phyloP scores from a whole-genome alignment of 2,797 vertebrate species.

The Euthynnus affinis region DNA sequence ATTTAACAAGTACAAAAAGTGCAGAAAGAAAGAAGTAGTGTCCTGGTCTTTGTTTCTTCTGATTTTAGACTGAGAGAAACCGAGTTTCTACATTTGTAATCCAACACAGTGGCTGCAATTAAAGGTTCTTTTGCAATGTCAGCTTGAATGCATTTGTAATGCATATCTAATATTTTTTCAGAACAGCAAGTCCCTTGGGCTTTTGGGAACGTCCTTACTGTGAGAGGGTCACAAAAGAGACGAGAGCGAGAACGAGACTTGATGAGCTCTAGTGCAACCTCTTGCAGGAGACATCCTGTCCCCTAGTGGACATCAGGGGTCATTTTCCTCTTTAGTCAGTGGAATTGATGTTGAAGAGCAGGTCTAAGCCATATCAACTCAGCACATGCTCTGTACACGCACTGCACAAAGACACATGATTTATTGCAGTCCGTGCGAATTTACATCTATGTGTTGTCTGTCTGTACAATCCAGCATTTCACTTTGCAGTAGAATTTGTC shows the following conservation, averaged over 20 bases:
- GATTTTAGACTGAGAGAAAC: background rate
- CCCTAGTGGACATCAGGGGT: constrained; percentile 74
- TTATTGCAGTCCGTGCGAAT: constrained; percentile 48
- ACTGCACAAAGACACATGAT: constrained; percentile 27
- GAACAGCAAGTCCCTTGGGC: constrained; percentile 65
- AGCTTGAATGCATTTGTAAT: constrained; percentile 65
- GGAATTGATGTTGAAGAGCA: constrained; percentile 7
- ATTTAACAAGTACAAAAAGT: background rate
- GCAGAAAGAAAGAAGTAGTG: background rate
- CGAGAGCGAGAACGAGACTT: constrained; percentile 4
- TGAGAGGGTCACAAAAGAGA: constrained; percentile 39
- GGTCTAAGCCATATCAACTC: constrained; percentile 37
- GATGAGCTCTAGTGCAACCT: constrained; percentile 55
- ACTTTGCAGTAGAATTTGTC: constrained; percentile 56
- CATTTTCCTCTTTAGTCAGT: constrained; percentile 25
- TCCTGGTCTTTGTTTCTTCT: background rate
- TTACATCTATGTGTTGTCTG: constrained; percentile 50
- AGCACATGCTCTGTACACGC: constrained; percentile 24
- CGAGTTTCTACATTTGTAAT: constrained; percentile 48
- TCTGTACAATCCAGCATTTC: constrained; percentile 54
- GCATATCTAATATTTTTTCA: constrained; percentile 61
- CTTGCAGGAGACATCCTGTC: constrained; percentile 72
- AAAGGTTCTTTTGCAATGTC: constrained; percentile 47
- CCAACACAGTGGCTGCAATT: constrained; percentile 52
- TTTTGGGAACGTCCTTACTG: constrained; percentile 58